Evolutionary conservation across 1,140 invertebrate species (phyloP), one percentile per base, ranked within the genome.

Genomic region (Drosophila lowei): DNA sequence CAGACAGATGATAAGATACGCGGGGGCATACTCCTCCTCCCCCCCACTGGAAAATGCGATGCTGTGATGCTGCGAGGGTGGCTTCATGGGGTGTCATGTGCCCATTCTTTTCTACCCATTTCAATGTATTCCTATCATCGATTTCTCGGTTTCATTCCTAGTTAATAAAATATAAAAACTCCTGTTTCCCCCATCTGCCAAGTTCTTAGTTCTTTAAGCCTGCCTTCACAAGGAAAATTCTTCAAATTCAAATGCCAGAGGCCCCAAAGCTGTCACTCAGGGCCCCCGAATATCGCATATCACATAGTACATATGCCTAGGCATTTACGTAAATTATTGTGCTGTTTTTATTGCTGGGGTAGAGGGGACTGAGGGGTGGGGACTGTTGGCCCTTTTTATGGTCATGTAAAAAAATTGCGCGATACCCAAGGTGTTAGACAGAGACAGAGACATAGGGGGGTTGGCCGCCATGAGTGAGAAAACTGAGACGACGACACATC

Each of bases 251-350:
- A 42, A 42, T 41, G 28, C 38, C n/a, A 23, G 25, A 21, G 43
- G 16, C 41, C 48, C 42, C 21, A 44, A 42, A 60, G 46, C 42
- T 47, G 41, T 61, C 68, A 60, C 66, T 25, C 46, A 25, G 23
- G 23, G 5, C 23, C 25, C 41, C 9, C 53, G 23, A 25, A 25
- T 25, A 25, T 25, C 61, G 43, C 53, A 53, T 74, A 66, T 65
- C 70, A 65, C 43, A 75, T 66, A 66, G 68, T 59, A 72, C 72
- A 60, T 77, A 68, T 34, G 72, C 72, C 66, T 79, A 72, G 79
- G 67, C 81, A 85, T 85, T 85, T 86, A 63, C 67, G 53, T 73
- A 85, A 77, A 86, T 80, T 86, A 86, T 77, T 70, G 63, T 67
- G 72, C 55, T 67, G 71, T 63, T 72, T 72, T 68, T 65, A 64